Percentiles rank a stretch among this genome's conserved stretches.
Conservation (phyloP, 2,888 invertebrate species). For the Entomobrya proxima region DNA sequence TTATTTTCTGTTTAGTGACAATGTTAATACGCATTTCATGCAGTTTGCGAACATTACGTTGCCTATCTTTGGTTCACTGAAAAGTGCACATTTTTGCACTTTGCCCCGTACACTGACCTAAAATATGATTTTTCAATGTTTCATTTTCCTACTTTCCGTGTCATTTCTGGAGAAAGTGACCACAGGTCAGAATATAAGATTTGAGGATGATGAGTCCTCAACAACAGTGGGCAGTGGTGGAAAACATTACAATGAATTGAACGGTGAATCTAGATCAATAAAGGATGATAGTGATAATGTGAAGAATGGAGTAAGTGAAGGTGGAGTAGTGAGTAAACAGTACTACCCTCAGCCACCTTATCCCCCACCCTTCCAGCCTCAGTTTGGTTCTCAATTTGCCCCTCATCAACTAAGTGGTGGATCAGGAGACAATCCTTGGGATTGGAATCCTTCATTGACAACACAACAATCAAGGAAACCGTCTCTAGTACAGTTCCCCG, state of each 20-base stretch:
- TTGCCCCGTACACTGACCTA: too few species aligned
- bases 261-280: slow-evolving; percentile 7
- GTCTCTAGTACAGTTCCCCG: slow-evolving; percentile 40
- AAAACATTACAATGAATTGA: background rate
- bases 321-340: slow-evolving; percentile 40
- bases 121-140: slow-evolving; percentile 23
- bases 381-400: background rate
- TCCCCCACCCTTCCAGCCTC: background rate
- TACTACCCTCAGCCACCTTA: slow-evolving; percentile 32
- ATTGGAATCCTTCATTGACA: background rate
- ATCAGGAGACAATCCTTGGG: background rate
- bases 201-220: slow-evolving; percentile 17
- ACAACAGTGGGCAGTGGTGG: background rate
- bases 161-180: background rate
- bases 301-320: slow-evolving; percentile 3
- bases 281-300: slow-evolving; percentile 9
- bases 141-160: background rate
- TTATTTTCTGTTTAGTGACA: too few species aligned
- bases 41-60: too few species aligned
- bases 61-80: too few species aligned
- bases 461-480: slow-evolving; percentile 33
- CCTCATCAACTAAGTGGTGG: background rate
- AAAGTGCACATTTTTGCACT: too few species aligned
- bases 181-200: slow-evolving; percentile 23
- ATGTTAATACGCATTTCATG: too few species aligned